A percentile compares a stretch with the other conserved stretches of the same genome.
These are phyloP conservation scores for Zaprionus kolodkinae DNA, from an alignment of 1,140 invertebrate genomes.

Conservation along the genomic window DNA sequence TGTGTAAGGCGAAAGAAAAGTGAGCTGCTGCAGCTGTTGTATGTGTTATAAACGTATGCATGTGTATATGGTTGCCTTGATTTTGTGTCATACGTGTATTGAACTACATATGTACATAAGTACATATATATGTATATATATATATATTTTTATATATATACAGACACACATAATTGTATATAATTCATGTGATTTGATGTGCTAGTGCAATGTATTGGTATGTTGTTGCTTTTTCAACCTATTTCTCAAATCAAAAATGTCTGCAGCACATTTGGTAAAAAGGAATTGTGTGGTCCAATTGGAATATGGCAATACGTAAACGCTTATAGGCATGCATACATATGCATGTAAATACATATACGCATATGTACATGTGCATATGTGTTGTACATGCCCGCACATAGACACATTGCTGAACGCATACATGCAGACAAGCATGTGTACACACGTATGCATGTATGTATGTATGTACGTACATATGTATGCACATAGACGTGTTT, in stretches of 20 bases:
- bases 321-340: constrained; percentile 15
- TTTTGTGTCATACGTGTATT: constrained; percentile 33
- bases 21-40: constrained; percentile 50
- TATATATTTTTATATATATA: background rate
- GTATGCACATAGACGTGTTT: constrained; percentile 36
- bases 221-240: constrained; percentile 14
- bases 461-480: constrained; percentile 8
- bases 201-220: constrained; percentile 22
- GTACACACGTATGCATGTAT: background rate
- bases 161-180: constrained; percentile 33
- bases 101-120: constrained; percentile 26
- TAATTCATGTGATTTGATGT: constrained; percentile 21
- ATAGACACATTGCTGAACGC: constrained; percentile 3
- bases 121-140: constrained; percentile 12
- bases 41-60: constrained; percentile 38
- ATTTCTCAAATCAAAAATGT: constrained; percentile 13
- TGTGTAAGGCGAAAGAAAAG: constrained; percentile 32
- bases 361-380: constrained; percentile 1
- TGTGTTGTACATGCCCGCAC: background rate
- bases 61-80: constrained; percentile 38
- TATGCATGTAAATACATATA: background rate
- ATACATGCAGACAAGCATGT: constrained; percentile 10
- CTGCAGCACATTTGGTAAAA: constrained; percentile 23
- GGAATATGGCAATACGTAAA: constrained; percentile 32
- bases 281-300: constrained; percentile 37